phyloP scores from a whole-genome alignment of 2,797 vertebrate genomes.

The Melanotaenia parkinsoni region DNA sequence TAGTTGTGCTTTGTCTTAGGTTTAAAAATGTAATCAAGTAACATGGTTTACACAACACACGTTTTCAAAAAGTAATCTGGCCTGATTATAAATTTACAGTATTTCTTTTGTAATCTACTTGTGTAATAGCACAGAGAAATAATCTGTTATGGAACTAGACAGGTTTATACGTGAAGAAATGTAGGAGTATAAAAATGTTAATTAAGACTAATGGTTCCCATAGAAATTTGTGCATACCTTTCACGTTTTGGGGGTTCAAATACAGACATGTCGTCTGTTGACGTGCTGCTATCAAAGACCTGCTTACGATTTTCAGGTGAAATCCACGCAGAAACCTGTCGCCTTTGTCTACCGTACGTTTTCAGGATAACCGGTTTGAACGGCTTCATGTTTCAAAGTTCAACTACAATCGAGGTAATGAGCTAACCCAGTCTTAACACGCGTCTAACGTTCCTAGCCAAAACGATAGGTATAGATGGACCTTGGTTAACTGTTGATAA shows the following conservation, averaged over 20 bases:
- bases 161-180: background rate
- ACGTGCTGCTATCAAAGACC: conserved; percentile 74
- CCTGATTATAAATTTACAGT: background rate
- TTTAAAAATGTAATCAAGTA: background rate
- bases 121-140: background rate
- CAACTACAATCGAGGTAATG: background rate
- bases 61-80: background rate
- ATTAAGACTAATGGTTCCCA: too few species aligned
- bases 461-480: background rate
- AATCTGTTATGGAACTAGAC: background rate
- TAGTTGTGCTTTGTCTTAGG: background rate
- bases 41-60: background rate
- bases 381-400: conserved; percentile 42
- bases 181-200: background rate
- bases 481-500: background rate
- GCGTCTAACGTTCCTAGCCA: background rate
- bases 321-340: conserved; percentile 76
- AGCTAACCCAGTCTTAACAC: background rate
- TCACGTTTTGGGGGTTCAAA: conserved; percentile 35
- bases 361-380: conserved; percentile 62
- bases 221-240: conserved; percentile 49
- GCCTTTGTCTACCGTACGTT: conserved; percentile 76
- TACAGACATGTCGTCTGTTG: conserved; percentile 63
- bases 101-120: background rate
- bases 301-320: conserved; percentile 66